Evolutionary conservation across 2,797 vertebrate genomes (phyloP), one percentile per base, ranked within the genome.

Genomic region (Argyrosomus regius): DNA sequence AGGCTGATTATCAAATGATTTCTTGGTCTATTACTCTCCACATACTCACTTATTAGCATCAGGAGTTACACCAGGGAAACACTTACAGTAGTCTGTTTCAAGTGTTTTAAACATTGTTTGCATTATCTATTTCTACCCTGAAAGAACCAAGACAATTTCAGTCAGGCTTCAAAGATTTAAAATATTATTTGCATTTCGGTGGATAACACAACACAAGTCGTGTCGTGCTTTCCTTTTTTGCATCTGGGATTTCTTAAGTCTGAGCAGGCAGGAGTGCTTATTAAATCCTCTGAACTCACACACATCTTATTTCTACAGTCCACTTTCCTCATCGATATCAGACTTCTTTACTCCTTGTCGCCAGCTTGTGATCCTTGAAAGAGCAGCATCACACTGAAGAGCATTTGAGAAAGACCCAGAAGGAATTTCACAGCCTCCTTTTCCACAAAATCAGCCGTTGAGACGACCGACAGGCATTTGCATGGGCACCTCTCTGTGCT

Each of bases 61-160:
- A 58, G 67, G 45, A 60, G n/a, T 54, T 64, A 63, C 67, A 52
- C 8, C 22, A 58, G 22, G 76, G 28, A 83, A 73, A 70, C 53
- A 13, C 48, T 77, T 65, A 35, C 63, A 61, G 63, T 16, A 24
- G 17, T 46, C 57, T 26, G 22, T 75, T 83, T 87, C 49, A 81
- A 81, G 70, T 81, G 71, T 70, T 63, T 48, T 61, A n/a, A 17
- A 39, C 16, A 5, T 74, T 75, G 80, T 83, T 83, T 86, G 76
- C 65, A 67, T 84, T 45, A 16, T n/a, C n/a, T 20, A 80, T 22
- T 22, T 88, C 58, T 31, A 83, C 80, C 90, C 87, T 87, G 80
- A 74, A 87, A 76, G 26, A 75, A 65, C 66, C 22, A 81, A 78
- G 35, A 83, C 43, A 49, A n/a, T 49, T 72, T 79, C 46, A 71